Conservation (phyloP, 2,113 vertebrate genomes). For the Phylloscopus trochiloides region DNA sequence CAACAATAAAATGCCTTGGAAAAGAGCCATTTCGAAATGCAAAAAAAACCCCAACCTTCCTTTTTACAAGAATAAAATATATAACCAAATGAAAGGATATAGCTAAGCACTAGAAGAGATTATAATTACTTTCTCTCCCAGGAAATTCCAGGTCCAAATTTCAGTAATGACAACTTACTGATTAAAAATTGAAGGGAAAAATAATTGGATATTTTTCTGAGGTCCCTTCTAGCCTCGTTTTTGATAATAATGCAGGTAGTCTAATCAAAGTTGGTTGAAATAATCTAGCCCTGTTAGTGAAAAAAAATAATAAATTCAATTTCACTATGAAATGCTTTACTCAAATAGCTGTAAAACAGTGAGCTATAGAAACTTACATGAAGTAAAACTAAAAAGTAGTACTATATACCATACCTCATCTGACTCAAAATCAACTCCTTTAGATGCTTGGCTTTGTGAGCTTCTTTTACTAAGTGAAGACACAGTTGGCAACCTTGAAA, state of each 20-base stretch:
- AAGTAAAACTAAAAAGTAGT: background rate
- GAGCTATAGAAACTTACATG: background rate
- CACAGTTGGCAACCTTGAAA: constrained; percentile 28
- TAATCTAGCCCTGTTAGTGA: background rate
- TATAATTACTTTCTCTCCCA: background rate
- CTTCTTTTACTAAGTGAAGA: constrained; percentile 59
- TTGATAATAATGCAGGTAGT: background rate
- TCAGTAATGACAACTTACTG: background rate
- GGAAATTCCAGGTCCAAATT: background rate
- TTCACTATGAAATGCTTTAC: background rate
- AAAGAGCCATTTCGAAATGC: rapidly evolving
- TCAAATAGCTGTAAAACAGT: background rate
- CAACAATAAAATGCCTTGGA: background rate
- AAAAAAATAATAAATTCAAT: background rate
- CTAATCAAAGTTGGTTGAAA: background rate
- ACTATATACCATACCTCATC: constrained; percentile 77
- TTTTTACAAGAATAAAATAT: background rate
- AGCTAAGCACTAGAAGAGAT: background rate
- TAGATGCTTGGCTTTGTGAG: constrained; percentile 80
- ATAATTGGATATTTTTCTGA: background rate
- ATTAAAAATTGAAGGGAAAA: background rate
- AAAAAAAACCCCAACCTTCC: background rate
- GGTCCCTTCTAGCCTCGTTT: background rate
- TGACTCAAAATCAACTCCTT: constrained; percentile 83
- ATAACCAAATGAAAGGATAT: background rate